phyloP scores from a whole-genome alignment of 2,113 vertebrate species.

The Bombycilla garrulus region DNA sequence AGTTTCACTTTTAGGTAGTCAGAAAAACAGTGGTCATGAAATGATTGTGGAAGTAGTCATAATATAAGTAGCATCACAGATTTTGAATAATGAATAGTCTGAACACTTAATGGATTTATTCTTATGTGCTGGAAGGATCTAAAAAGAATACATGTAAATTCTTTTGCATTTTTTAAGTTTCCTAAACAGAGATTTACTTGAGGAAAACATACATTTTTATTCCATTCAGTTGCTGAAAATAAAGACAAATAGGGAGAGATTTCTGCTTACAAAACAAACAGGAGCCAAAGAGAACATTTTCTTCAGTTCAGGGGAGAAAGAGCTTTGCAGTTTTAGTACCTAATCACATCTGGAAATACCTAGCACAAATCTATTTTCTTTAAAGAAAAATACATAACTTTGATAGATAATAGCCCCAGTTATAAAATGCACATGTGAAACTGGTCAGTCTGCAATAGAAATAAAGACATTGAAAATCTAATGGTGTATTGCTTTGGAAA shows the following conservation, averaged over 20 bases:
- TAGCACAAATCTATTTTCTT: background rate
- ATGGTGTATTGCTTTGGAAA: background rate
- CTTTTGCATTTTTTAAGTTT: background rate
- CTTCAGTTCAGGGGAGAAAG: background rate
- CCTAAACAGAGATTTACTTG: background rate
- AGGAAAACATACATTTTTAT: background rate
- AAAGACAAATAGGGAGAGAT: background rate
- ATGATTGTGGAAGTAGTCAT: background rate
- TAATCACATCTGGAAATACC: background rate
- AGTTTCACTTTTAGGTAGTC: background rate
- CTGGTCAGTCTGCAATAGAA: background rate
- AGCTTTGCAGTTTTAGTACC: background rate
- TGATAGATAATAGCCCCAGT: background rate
- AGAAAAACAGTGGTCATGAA: background rate
- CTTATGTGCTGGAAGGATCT: background rate
- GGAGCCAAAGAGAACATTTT: background rate
- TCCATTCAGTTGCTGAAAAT: background rate
- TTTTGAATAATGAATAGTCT: conserved; percentile 23
- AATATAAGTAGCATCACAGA: background rate
- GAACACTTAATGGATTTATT: background rate
- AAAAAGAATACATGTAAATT: background rate
- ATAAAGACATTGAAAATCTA: background rate
- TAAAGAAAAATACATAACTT: background rate
- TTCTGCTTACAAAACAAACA: background rate
- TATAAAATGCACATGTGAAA: background rate